A percentile compares a stretch with the other conserved stretches of the same genome.
phyloP scores from a whole-genome alignment of 1,140 invertebrate genomes.

The Pachypsylla venusta region DNA sequence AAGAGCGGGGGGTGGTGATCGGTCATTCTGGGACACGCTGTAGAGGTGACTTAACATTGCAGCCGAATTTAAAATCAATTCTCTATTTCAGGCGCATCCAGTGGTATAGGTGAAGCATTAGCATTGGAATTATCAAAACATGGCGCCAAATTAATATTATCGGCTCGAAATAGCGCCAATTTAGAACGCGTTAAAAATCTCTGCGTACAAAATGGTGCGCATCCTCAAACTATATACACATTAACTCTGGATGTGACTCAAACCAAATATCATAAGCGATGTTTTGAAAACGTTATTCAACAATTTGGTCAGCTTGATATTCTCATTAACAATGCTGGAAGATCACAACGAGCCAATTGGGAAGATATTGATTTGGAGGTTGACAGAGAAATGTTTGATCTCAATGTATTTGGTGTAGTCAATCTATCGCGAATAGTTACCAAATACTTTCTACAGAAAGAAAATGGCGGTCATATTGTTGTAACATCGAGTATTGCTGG shows the following conservation, averaged over 20 bases:
- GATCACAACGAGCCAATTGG: constrained; percentile 63
- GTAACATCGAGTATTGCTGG: constrained; percentile 59
- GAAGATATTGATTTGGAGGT: constrained; percentile 57
- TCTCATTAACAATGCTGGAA: constrained; percentile 65
- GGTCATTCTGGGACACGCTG: no score
- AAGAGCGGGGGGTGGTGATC: no score
- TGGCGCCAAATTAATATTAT: constrained; percentile 55
- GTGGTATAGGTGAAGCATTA: constrained; percentile 70
- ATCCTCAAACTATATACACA: constrained; percentile 43
- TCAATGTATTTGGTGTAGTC: constrained; percentile 65
- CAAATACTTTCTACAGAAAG: constrained; percentile 43
- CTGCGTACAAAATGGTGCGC: constrained; percentile 35
- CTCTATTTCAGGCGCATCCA: constrained; percentile 53
- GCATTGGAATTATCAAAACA: constrained; percentile 52
- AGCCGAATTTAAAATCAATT: no score
- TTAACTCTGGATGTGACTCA: constrained; percentile 57
- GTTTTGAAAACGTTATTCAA: constrained; percentile 46
- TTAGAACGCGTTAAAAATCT: constrained; percentile 56
- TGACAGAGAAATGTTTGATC: constrained; percentile 60
- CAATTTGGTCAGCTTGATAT: constrained; percentile 65
- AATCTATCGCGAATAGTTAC: constrained; percentile 51
- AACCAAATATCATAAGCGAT: constrained; percentile 40
- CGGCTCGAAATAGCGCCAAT: constrained; percentile 54
- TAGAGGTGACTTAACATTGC: no score
- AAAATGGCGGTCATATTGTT: constrained; percentile 47